Percentiles rank a stretch among this genome's conserved stretches.
Evolutionary conservation across 2,888 invertebrate species (phyloP).

Genomic region (Dicyrtoma fusca): DNA sequence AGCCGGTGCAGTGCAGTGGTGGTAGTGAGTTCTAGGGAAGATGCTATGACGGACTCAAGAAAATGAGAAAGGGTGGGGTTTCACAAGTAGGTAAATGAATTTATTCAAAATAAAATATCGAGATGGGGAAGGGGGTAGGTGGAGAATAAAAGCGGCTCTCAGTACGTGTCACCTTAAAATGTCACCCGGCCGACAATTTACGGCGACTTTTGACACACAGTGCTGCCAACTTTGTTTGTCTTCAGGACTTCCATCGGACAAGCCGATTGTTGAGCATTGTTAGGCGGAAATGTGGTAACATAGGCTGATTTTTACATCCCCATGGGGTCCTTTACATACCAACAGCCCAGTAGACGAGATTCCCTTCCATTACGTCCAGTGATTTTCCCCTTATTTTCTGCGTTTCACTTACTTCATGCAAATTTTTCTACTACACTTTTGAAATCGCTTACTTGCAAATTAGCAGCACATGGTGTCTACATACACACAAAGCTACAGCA

Average conservation of each 20-base stretch:
- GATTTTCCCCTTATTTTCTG: no score
- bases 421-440: no score
- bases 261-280: constrained; percentile 19
- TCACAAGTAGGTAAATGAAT: constrained; percentile 30
- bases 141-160: constrained; percentile 43
- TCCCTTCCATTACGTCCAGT: neutral
- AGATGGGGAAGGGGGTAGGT: constrained; percentile 46
- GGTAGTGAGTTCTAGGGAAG: neutral
- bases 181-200: constrained; percentile 47
- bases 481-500: neutral
- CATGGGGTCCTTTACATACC: constrained; percentile 35
- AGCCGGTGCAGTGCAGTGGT: neutral
- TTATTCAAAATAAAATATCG: constrained; percentile 44
- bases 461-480: no score
- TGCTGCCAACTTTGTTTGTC: constrained; percentile 39
- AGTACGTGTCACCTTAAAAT: constrained; percentile 45
- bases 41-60: constrained; percentile 1
- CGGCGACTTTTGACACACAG: constrained; percentile 48
- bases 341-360: constrained; percentile 4
- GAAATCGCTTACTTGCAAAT: no score
- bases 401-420: no score
- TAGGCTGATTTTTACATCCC: constrained; percentile 39
- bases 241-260: constrained; percentile 13
- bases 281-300: constrained; percentile 37
- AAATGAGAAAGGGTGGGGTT: constrained; percentile 26